These are phyloP conservation scores for Drosophila auraria DNA, from an alignment of 1,140 invertebrate genomes.

Conservation along the genomic window DNA sequence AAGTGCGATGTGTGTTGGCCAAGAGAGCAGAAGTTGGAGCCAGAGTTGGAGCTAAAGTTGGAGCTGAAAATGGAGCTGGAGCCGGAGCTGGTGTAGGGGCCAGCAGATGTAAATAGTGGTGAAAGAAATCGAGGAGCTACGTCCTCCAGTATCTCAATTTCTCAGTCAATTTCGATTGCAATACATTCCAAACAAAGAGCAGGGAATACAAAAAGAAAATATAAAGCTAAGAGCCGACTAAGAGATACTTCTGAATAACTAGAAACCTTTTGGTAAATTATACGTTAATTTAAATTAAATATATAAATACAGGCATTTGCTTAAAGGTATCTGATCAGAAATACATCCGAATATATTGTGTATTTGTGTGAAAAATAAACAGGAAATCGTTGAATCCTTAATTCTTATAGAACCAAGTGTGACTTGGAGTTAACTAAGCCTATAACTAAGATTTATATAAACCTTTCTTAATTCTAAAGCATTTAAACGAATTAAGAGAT, in stretches of 20 bases:
- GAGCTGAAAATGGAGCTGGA: neutral
- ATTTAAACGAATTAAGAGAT: too few relatives aligned
- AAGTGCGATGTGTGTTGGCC: slow-evolving; percentile 42
- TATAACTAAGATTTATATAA: neutral
- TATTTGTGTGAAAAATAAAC: neutral
- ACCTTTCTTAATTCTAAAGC: neutral
- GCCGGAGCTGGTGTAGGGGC: neutral
- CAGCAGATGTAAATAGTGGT: slow-evolving; percentile 24
- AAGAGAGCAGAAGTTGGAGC: slow-evolving; percentile 4
- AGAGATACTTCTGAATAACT: neutral
- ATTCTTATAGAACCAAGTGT: neutral
- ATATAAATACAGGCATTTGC: too few relatives aligned
- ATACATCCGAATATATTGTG: too few relatives aligned
- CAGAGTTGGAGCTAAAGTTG: neutral
- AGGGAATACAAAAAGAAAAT: neutral
- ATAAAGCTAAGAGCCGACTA: neutral
- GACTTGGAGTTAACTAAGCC: too few relatives aligned
- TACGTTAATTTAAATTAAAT: neutral
- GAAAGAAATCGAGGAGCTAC: slow-evolving; percentile 38
- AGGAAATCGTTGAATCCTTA: neutral
- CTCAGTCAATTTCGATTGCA: slow-evolving; percentile 58
- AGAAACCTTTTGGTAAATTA: neutral
- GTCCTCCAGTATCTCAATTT: slow-evolving; percentile 37
- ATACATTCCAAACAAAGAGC: slow-evolving; percentile 31
- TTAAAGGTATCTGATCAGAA: neutral